A percentile compares a stretch with the other conserved stretches of the same genome.
Evolutionary conservation across 1,140 invertebrate genomes (phyloP).

Genomic region (Orussus abietinus): DNA sequence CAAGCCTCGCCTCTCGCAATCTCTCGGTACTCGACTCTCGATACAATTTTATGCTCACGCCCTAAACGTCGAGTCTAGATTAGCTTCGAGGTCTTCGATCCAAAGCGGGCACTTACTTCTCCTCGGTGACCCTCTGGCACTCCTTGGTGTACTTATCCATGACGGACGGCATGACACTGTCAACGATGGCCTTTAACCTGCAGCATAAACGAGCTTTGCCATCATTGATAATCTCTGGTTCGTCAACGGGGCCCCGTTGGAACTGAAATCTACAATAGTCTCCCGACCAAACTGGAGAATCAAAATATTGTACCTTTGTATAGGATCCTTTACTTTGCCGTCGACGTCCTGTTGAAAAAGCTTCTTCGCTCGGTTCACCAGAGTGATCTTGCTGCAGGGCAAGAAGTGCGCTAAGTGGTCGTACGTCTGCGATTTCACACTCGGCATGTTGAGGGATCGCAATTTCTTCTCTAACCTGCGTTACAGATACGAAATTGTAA

Average conservation of each 20-base stretch:
- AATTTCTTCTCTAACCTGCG: constrained; percentile 62
- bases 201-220: constrained; percentile 20
- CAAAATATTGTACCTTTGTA: constrained; percentile 38
- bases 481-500: constrained; percentile 8
- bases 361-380: constrained; percentile 65
- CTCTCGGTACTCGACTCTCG: no score
- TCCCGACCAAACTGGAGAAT: constrained; percentile 7
- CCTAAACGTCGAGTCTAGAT: no score
- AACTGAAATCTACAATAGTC: constrained; percentile 6
- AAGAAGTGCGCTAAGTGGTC: constrained; percentile 62
- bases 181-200: constrained; percentile 57
- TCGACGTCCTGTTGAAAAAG: constrained; percentile 60
- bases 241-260: constrained; percentile 4
- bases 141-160: constrained; percentile 59
- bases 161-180: constrained; percentile 57
- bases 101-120: constrained; percentile 58
- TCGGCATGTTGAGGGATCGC: constrained; percentile 44
- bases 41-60: no score
- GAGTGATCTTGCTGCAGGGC: constrained; percentile 65
- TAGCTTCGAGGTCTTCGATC: no score
- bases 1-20: no score
- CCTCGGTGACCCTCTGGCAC: constrained; percentile 54
- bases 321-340: constrained; percentile 56
- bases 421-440: constrained; percentile 56
- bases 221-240: constrained; percentile 14